phyloP scores from a whole-genome alignment of 2,113 vertebrate genomes.

The Corydoras maculifer region DNA sequence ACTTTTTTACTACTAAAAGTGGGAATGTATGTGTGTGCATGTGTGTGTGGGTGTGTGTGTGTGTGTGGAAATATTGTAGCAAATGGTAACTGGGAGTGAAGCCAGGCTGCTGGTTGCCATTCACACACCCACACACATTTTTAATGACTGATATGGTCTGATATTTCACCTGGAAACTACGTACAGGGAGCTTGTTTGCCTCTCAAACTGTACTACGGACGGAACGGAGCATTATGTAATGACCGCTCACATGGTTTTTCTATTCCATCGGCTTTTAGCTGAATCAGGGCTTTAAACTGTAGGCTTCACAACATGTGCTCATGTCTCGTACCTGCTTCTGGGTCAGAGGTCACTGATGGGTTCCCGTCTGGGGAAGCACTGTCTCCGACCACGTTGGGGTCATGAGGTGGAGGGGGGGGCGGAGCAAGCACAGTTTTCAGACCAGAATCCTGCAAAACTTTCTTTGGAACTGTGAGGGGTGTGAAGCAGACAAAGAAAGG shows the following conservation, averaged over 20 bases:
- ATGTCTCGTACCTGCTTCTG: slow-evolving; percentile 65
- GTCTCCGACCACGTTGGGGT: slow-evolving; percentile 79
- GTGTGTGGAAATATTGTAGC: too few species aligned
- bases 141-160: not conserved
- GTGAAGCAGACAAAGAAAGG: slow-evolving; percentile 29
- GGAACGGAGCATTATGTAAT: too few species aligned
- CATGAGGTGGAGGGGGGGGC: slow-evolving; percentile 62
- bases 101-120: not conserved
- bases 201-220: slow-evolving; percentile 37
- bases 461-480: slow-evolving; percentile 74
- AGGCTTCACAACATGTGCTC: too few species aligned
- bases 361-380: slow-evolving; percentile 70
- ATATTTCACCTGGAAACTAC: slow-evolving; percentile 3
- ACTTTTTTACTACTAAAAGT: too few species aligned
- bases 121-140: not conserved
- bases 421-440: slow-evolving; percentile 62
- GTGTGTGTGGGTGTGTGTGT: too few species aligned
- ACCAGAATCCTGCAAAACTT: slow-evolving; percentile 74
- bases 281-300: too few species aligned
- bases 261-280: too few species aligned
- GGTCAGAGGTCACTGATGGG: slow-evolving; percentile 58
- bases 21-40: too few species aligned
- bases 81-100: not conserved
- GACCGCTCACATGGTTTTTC: too few species aligned
- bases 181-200: slow-evolving; percentile 22